Percentiles rank a stretch among this genome's conserved stretches.
These are phyloP conservation scores for Eptatretus atami DNA, from an alignment of 2,797 vertebrate genomes.

Conservation along the genomic window DNA sequence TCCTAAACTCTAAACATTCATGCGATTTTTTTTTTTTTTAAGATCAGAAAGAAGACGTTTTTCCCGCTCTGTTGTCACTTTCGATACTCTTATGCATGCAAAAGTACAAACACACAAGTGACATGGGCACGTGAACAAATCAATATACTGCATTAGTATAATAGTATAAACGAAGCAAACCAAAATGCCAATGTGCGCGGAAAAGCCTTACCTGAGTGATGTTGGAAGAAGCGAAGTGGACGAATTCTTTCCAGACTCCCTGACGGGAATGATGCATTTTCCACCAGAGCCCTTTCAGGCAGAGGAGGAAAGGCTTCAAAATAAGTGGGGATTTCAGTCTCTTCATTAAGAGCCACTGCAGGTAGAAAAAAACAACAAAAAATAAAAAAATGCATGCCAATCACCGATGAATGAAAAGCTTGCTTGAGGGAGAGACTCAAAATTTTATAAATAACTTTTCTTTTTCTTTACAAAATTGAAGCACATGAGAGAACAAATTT, in stretches of 20 bases:
- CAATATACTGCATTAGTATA: neutral
- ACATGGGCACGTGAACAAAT: neutral
- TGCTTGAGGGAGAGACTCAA: too few relatives aligned
- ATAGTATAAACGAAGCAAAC: neutral
- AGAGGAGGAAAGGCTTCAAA: constrained; percentile 97
- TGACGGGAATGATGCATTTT: constrained; percentile 41
- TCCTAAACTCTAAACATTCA: too few relatives aligned
- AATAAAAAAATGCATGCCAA: too few relatives aligned
- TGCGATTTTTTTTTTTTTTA: too few relatives aligned
- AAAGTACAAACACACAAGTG: constrained; percentile 7
- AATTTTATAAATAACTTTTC: too few relatives aligned
- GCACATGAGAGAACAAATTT: too few relatives aligned
- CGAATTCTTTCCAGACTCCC: constrained; percentile 80
- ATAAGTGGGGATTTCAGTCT: constrained; percentile 81
- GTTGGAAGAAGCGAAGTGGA: constrained; percentile 81
- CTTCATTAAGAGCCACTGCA: constrained; percentile 42
- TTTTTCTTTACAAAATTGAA: too few relatives aligned
- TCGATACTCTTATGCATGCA: too few relatives aligned
- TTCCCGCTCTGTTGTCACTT: too few relatives aligned
- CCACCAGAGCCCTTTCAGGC: constrained; percentile 65
- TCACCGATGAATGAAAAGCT: too few relatives aligned
- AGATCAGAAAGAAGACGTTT: too few relatives aligned
- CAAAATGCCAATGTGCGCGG: too few relatives aligned
- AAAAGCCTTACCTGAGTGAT: constrained; percentile 57
- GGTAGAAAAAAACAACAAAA: constrained; percentile 8